Conservation (phyloP, 1,140 invertebrate genomes). For the Drosophila hydei region DNA sequence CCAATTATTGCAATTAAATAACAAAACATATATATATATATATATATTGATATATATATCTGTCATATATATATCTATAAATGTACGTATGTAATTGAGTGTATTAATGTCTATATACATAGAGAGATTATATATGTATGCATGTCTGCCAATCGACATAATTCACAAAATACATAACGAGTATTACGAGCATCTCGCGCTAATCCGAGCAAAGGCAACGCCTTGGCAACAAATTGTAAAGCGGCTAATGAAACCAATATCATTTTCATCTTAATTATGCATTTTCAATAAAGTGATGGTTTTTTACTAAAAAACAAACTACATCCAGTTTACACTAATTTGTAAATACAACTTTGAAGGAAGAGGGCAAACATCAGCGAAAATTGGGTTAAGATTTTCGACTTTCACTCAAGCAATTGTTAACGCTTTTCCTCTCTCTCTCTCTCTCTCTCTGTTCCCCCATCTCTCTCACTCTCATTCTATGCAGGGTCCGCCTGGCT, state of each 20-base stretch:
- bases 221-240: conserved; percentile 52
- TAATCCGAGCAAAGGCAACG: no score
- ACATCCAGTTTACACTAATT: conserved; percentile 3
- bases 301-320: conserved; percentile 72
- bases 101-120: conserved; percentile 56
- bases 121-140: conserved; percentile 28
- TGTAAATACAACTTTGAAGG: conserved; percentile 1
- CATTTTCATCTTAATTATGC: conserved; percentile 79
- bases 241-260: conserved; percentile 75
- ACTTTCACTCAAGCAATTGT: background rate
- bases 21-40: conserved; percentile 32
- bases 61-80: no score
- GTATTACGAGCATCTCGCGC: no score
- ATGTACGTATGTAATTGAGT: conserved; percentile 28
- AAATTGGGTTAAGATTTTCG: background rate
- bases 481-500: conserved; percentile 88
- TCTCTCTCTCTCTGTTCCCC: conserved; percentile 45
- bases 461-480: conserved; percentile 63
- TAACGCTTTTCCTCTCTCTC: conserved; percentile 46
- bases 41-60: no score
- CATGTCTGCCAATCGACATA: conserved; percentile 26
- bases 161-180: no score
- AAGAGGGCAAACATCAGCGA: background rate
- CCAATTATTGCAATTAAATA: conserved; percentile 60
- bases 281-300: conserved; percentile 82